A percentile compares a stretch with the other conserved stretches of the same genome.
phyloP scores from a whole-genome alignment of 2,888 invertebrate species.

The Seladonia tumulorum region DNA sequence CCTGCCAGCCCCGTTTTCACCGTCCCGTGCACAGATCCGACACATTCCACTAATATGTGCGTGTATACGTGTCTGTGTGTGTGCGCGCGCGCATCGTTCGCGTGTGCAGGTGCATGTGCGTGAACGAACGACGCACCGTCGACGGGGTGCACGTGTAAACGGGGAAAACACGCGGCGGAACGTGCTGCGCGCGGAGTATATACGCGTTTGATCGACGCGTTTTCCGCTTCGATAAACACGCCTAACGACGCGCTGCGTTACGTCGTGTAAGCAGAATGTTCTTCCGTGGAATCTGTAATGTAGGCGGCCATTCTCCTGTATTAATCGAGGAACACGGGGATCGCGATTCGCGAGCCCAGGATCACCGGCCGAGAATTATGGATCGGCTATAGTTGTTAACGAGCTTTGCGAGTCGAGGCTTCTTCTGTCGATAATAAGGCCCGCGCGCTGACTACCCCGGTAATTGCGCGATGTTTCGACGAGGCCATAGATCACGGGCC shows the following conservation, averaged over 20 bases:
- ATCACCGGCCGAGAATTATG: constrained; percentile 3
- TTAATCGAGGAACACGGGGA: constrained; percentile 2
- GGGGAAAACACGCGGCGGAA: constrained; percentile 32
- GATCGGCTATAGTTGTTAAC: constrained; percentile 2
- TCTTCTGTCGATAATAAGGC: not conserved
- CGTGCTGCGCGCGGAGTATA: constrained; percentile 9
- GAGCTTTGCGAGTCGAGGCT: not conserved
- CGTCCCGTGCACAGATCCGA: constrained; percentile 31
- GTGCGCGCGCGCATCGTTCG: not conserved
- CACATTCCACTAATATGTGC: not conserved
- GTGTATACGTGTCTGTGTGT: not conserved
- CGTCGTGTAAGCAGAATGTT: constrained; percentile 45
- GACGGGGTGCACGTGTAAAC: constrained; percentile 17
- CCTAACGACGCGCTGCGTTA: constrained; percentile 39
- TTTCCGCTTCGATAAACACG: constrained; percentile 52
- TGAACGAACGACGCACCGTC: not conserved
- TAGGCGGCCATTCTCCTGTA: constrained; percentile 20
- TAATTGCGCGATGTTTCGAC: not conserved
- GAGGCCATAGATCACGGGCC: not conserved
- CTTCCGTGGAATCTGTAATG: constrained; percentile 39
- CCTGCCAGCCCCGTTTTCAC: constrained; percentile 36
- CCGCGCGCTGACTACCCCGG: not conserved
- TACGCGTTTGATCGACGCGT: constrained; percentile 50
- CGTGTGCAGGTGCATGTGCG: not conserved
- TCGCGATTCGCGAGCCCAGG: not conserved